Base-by-base conservation (phyloP, 2,888 invertebrate genomes). In the Smittia sp. region DNA sequence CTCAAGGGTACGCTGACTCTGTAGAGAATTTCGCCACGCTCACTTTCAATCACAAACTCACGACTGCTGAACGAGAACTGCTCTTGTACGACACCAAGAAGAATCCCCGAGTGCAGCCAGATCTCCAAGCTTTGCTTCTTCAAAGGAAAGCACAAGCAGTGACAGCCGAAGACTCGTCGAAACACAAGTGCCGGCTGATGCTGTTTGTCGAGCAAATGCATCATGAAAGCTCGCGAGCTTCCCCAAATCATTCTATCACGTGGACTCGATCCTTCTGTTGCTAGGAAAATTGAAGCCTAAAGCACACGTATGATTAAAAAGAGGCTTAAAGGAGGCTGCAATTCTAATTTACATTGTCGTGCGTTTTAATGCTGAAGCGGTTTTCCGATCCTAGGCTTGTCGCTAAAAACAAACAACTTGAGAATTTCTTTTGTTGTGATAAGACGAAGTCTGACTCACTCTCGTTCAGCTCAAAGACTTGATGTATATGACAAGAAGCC, bases 131-230 rank as follows among this genome's bases (percentile, higher is more conserved):
- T 86, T 86, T 88, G 80, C 15, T 82, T 81, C 3, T 27, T 74
- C 74, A 79, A 90, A 75, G 90, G 90, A 78, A 89, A 91, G 77
- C 88, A 88, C 76, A 90, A 89, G 0, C 86, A 85, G 0, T 89
- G 87, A 70, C 90, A 88, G 0, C 91, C 89, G 0, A 93, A 83
- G 62, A 90, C 85, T 76, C 93, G 85, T 75, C 85, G 82, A 62
- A 96, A 84, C 74, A 90, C 86, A 79, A 96, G 85, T 0, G 93
- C 92, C 80, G 93, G 93, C 78, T 92, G 91, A 75, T 91, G 88
- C n/a, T 89, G 88, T 79, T 88, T 90, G 81, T 96, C 96, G 75
- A 91, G 86, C 0, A 96, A 83, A 78, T 89, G 90, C 86, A 96
- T 89, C 75, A 86, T 85, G 80, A 94, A 93, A 0, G 90, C 87